A percentile compares a stretch with the other conserved stretches of the same genome.
These are phyloP conservation scores for Cancer borealis DNA, from an alignment of 2,888 invertebrate genomes.

Conservation along the genomic window DNA sequence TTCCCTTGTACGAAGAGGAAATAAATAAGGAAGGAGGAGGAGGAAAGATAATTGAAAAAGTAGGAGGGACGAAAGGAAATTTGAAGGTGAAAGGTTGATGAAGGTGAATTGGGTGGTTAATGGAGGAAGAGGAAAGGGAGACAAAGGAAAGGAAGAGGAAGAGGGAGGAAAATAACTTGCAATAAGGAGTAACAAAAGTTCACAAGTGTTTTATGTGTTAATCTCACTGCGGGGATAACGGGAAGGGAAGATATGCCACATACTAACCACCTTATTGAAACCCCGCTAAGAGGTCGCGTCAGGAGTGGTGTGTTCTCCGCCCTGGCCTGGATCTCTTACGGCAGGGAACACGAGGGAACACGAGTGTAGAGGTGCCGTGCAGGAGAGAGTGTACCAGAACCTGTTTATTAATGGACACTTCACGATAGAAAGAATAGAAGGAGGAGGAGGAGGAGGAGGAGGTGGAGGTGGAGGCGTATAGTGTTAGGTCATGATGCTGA, in stretches of 20 bases:
- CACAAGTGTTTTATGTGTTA: not conserved
- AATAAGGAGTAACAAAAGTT: not conserved
- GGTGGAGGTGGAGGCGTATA: not conserved
- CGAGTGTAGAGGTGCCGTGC: not conserved
- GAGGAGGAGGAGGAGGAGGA: not conserved
- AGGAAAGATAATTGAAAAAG: not conserved
- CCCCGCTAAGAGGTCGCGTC: not conserved
- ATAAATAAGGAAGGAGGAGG: not conserved
- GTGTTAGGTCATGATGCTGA: not conserved
- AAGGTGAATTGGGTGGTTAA: not conserved
- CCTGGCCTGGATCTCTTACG: not conserved
- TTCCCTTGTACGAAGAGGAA: not conserved
- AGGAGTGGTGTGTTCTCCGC: not conserved
- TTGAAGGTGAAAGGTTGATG: not conserved
- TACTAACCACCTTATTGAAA: not conserved
- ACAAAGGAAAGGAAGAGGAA: not conserved
- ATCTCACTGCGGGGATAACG: not conserved
- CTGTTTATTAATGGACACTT: not conserved
- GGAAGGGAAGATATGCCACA: not conserved
- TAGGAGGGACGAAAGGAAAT: not conserved
- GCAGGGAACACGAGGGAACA: not conserved
- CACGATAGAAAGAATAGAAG: not conserved
- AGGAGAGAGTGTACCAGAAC: not conserved
- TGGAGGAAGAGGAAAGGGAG: not conserved
- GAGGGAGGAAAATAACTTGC: not conserved